phyloP scores from a whole-genome alignment of 2,797 vertebrate genomes.

The Staurois parvus region DNA sequence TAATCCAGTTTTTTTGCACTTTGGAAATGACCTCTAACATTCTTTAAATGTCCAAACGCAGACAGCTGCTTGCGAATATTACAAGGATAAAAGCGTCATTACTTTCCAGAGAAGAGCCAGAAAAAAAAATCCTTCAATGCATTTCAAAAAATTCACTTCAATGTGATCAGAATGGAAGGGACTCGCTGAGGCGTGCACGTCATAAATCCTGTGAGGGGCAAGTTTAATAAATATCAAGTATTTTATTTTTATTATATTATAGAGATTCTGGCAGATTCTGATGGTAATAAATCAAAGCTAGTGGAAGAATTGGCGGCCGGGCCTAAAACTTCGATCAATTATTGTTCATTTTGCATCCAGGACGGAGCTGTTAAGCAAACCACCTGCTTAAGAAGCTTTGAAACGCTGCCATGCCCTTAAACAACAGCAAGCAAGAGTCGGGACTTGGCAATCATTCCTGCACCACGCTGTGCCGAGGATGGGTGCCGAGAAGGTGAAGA shows the following conservation, averaged over 20 bases:
- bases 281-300: constrained; percentile 6
- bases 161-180: background rate
- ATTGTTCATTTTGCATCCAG: constrained; percentile 60
- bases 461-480: background rate
- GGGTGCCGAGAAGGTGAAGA: constrained; percentile 45
- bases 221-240: constrained; percentile 6
- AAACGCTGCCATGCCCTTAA: constrained; percentile 58
- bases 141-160: background rate
- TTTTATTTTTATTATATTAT: constrained; percentile 5
- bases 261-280: background rate
- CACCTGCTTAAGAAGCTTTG: constrained; percentile 14
- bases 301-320: background rate
- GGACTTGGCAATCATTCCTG: background rate
- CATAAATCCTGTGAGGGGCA: background rate
- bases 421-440: background rate
- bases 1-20: background rate
- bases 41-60: background rate
- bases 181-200: background rate
- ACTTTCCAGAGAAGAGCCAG: background rate
- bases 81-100: background rate
- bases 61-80: background rate
- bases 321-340: constrained; percentile 30
- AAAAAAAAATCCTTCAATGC: background rate
- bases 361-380: constrained; percentile 26
- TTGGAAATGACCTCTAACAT: background rate